Evolutionary conservation across 2,797 vertebrate genomes (phyloP), one percentile per base, ranked within the genome.

Genomic region (Myotis findleyi): DNA sequence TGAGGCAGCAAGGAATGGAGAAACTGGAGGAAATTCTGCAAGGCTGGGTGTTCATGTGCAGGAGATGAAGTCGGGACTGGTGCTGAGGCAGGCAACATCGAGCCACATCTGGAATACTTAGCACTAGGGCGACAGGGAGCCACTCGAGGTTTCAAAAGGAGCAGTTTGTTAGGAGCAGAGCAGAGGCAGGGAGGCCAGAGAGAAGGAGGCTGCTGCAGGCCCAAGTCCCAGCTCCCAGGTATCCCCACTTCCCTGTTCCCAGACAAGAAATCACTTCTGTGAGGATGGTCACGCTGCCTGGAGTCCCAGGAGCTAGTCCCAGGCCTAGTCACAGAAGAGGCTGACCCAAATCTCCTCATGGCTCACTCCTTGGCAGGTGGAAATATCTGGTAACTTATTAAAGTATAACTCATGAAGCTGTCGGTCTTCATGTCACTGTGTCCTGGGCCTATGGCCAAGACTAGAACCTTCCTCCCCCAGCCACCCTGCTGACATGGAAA

Each of bases 31-130:
- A 21, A 41, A 77, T 25, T 51, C 51, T 8, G 51, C 7, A 18
- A 23, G 12, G 25, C 51, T 51, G 59, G 57, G 68, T 16, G 11
- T 64, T 36, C 5, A 3, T 6, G 27, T 10, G 27, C 27, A 36
- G 59, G 33, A 36, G 13, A 7, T 33, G 69, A 44, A 69, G 69
- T 23, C 4, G 5, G 47, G 20, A n/a, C 30, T 0, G 21, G 44
- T 5, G 5, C 2, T 1, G 30, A 77, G 72, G 49, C 13, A 51
- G 3, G 41, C 49, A 20, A 1, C 11, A 2, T 0, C 0, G 5
- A 38, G 68, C 7, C 13, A 18, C 9, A 3, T 11, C 72, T 38
- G 57, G 27, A 2, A 17, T 23, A 11, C n/a, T 51, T 21, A 33
- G 59, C 41, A 12, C n/a, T 1, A 14, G 33, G 49, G 55, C 1